Base-by-base conservation (phyloP, 2,113 vertebrate species). In the Hippocampus barbouri region DNA sequence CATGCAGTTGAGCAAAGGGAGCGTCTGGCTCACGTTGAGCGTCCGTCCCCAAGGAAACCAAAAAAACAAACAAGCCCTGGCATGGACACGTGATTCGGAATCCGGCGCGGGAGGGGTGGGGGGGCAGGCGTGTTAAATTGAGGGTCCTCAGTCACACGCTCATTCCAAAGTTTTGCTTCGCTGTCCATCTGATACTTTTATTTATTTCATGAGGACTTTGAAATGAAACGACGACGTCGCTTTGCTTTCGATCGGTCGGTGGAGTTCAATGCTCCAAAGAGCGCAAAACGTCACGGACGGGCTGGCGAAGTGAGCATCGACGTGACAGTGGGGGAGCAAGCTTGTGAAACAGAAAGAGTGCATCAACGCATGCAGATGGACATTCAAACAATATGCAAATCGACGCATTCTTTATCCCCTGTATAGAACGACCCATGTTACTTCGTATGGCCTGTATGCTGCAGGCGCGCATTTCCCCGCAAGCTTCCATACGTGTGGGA, bases 41-140 rank as follows among this genome's bases (percentile, higher is more conserved):
- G 85, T 90, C 80, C 3, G 86, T 90, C 80, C 77, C 88, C 83
- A 85, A 64, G 87, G 88, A 77, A 89, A 87, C 89, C 81, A 79
- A 82, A 70, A 75, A 71, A 86, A 84, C 83, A 90, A 89, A 88
- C 87, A 84, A 73, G 72, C 47, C 38, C 34, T 77, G 71, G 72
- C 79, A 84, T 72, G 63, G 30, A 80, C 75, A 81, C 40, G 18
- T 77, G 77, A 75, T 68, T 61, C 12, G 9, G 61, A 23, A 21
- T 56, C 79, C 38, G 14, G 66, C 68, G 62, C 11, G 65, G 63
- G 41, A 21, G 41, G n/a, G 4, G 16, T 6, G 0, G 60, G 7
- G 40, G 11, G 16, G 20, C 6, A 38, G 4, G 9, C 3, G 63
- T 8, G 64, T 66, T 66, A 49, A 47, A 47, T 66, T 8, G 43